Evolutionary conservation across 2,888 invertebrate genomes (phyloP).

Genomic region (Andrena praecox): DNA sequence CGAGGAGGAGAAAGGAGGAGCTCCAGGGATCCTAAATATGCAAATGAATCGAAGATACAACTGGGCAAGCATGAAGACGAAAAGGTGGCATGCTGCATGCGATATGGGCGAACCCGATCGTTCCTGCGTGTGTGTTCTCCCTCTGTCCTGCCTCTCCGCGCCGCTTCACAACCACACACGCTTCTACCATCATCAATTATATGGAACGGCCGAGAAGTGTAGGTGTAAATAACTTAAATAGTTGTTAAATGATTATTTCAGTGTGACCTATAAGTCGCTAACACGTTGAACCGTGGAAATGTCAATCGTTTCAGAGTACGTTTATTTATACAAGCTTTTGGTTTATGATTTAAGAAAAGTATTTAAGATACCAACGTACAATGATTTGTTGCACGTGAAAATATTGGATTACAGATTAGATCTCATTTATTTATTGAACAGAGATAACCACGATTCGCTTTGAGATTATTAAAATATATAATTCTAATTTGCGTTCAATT

Average conservation of each 20-base stretch:
- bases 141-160: neutral
- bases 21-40: conserved; percentile 79
- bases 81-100: conserved; percentile 75
- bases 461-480: neutral
- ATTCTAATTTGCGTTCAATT: neutral
- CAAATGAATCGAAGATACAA: conserved; percentile 83
- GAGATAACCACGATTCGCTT: too few relatives aligned
- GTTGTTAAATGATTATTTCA: too few relatives aligned
- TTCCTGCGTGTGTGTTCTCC: conserved; percentile 28
- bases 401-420: too few relatives aligned
- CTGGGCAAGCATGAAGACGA: conserved; percentile 79
- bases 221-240: too few relatives aligned
- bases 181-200: neutral
- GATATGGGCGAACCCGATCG: conserved; percentile 51
- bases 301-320: too few relatives aligned
- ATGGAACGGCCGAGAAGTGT: neutral
- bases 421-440: too few relatives aligned
- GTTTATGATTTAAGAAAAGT: too few relatives aligned
- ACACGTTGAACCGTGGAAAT: too few relatives aligned
- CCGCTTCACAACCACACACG: neutral
- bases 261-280: too few relatives aligned
- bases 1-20: conserved; percentile 69
- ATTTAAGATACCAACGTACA: too few relatives aligned
- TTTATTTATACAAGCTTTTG: too few relatives aligned
- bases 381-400: too few relatives aligned